Evolutionary conservation across 1,140 invertebrate species (phyloP).

Genomic region (Drosophila malerkotliana): DNA sequence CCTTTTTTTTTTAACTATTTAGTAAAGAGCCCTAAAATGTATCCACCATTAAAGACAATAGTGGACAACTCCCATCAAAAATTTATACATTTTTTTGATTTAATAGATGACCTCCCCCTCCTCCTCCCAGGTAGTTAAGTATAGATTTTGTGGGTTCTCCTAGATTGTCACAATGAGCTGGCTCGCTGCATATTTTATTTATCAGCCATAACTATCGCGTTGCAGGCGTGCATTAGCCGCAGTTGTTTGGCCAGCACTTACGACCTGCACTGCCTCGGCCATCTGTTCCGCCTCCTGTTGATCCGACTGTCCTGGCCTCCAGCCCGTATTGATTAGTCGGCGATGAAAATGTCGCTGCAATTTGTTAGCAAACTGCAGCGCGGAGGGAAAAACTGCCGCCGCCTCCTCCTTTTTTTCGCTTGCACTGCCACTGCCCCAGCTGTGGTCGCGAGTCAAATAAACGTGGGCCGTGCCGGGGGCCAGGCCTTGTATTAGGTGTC

Average conservation of each 20-base stretch:
- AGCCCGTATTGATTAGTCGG: slow-evolving; percentile 76
- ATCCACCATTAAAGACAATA: no score
- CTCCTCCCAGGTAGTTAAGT: no score
- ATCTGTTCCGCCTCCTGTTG: slow-evolving; percentile 18
- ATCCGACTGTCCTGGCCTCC: slow-evolving; percentile 21
- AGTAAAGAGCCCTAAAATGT: no score
- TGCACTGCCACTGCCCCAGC: slow-evolving; percentile 44
- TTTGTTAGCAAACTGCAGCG: slow-evolving; percentile 65
- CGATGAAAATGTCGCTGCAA: slow-evolving; percentile 75
- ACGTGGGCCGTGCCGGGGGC: slow-evolving; percentile 2
- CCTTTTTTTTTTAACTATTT: no score
- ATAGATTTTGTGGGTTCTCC: no score
- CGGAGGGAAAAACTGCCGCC: slow-evolving; percentile 31
- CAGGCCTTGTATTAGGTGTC: slow-evolving; percentile 4
- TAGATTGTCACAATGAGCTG: no score
- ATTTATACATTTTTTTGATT: no score
- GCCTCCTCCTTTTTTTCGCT: slow-evolving; percentile 20
- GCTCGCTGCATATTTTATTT: slow-evolving; percentile 65
- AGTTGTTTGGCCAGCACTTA: slow-evolving; percentile 76
- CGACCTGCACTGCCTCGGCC: slow-evolving; percentile 42
- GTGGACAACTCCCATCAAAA: no score
- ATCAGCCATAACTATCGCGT: slow-evolving; percentile 77
- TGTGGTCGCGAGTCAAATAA: slow-evolving; percentile 42
- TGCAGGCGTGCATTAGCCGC: slow-evolving; percentile 68
- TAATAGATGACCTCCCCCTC: no score